Percentiles rank a stretch among this genome's conserved stretches.
Conservation (phyloP, 2,113 vertebrate species). For the Psittacula cyanocephala region DNA sequence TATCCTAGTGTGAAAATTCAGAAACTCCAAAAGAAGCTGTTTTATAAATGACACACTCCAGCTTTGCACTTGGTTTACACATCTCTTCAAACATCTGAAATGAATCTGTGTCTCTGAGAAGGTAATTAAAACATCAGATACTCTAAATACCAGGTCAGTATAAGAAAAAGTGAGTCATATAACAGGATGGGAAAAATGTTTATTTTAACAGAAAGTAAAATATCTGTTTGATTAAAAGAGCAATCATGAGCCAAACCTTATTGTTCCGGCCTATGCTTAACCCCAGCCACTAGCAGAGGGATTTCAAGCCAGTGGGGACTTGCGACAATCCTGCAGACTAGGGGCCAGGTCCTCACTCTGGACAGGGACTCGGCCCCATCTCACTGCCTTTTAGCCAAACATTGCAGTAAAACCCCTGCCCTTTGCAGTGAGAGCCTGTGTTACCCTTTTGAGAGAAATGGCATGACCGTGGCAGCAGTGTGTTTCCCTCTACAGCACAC, state of each 20-base stretch:
- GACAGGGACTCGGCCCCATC: background rate
- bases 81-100: background rate
- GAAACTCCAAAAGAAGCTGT: background rate
- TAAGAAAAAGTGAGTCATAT: conserved; percentile 30
- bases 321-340: background rate
- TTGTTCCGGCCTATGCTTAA: background rate
- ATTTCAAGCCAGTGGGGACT: background rate
- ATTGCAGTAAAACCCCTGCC: background rate
- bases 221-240: background rate
- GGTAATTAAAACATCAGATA: conserved; percentile 22
- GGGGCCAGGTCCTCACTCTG: background rate
- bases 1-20: background rate
- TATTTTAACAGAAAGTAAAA: conserved; percentile 1
- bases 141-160: background rate
- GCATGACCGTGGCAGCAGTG: fast-evolving
- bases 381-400: background rate
- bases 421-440: background rate
- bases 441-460: background rate
- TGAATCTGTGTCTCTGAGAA: background rate
- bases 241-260: background rate
- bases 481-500: background rate
- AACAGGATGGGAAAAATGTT: conserved; percentile 4
- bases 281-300: background rate
- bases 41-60: background rate
- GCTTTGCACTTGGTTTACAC: conserved; percentile 4